Evolutionary conservation across 2,888 invertebrate genomes (phyloP).

Genomic region (Phortica magna): DNA sequence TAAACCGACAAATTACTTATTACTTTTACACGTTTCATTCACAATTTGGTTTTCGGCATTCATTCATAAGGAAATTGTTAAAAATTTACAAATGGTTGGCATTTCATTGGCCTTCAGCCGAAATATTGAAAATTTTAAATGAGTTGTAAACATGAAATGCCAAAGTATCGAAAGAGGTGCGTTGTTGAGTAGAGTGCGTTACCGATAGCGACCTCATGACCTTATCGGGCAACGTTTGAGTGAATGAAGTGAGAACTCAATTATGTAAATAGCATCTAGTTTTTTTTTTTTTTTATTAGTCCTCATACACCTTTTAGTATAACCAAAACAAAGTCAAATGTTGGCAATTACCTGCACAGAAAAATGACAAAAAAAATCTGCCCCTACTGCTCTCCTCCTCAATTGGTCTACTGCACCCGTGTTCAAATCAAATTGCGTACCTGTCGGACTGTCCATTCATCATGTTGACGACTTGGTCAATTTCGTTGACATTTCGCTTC

Average conservation of each 20-base stretch:
- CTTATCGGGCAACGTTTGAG: background rate
- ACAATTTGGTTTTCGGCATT: constrained; percentile 26
- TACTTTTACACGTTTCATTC: constrained; percentile 49
- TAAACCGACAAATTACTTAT: constrained; percentile 50
- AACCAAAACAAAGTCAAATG: background rate
- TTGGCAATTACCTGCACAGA: background rate
- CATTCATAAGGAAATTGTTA: background rate
- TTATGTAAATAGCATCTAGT: too few relatives aligned
- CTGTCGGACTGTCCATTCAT: constrained; percentile 1
- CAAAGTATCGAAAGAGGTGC: background rate
- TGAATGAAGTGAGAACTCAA: too few relatives aligned
- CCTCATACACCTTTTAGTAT: too few relatives aligned
- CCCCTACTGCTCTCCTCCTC: background rate
- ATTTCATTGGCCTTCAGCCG: background rate
- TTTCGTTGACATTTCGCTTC: constrained; percentile 22
- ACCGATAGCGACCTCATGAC: background rate
- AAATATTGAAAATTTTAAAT: background rate
- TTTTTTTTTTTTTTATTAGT: too few relatives aligned
- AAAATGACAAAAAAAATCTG: background rate
- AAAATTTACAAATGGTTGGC: too few relatives aligned
- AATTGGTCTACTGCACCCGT: background rate
- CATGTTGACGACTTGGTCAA: constrained; percentile 25
- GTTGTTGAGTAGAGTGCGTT: background rate
- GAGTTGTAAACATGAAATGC: background rate
- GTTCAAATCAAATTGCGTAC: background rate